These are phyloP conservation scores for Neosilurus mollespiculum DNA, from an alignment of 2,797 vertebrate species.

Conservation along the genomic window DNA sequence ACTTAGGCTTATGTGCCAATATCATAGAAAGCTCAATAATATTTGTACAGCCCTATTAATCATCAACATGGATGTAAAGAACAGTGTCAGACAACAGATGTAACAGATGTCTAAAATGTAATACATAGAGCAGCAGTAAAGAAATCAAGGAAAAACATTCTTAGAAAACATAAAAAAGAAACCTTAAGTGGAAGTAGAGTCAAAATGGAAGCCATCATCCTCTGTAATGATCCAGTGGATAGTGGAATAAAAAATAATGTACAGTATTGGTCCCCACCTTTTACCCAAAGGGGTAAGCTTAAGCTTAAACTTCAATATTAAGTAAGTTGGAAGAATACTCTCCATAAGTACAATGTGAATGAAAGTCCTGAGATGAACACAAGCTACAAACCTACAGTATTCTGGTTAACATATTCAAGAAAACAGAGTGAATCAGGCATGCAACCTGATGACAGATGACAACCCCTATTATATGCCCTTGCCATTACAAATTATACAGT, in stretches of 20 bases:
- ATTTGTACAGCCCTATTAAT: too few species aligned
- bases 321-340: not conserved
- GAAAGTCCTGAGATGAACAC: not conserved
- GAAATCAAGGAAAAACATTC: not conserved
- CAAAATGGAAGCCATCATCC: not conserved
- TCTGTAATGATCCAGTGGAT: not conserved
- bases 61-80: not conserved
- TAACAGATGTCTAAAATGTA: not conserved
- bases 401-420: not conserved
- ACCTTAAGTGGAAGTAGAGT: not conserved
- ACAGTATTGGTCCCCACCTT: not conserved
- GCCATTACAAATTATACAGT: constrained; percentile 14
- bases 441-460: not conserved
- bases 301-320: not conserved
- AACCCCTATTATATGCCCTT: not conserved
- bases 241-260: not conserved
- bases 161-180: not conserved
- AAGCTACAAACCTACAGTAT: not conserved
- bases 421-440: not conserved
- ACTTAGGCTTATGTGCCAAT: not conserved
- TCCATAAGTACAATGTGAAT: too few species aligned
- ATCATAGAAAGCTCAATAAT: not conserved
- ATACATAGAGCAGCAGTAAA: not conserved
- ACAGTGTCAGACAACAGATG: not conserved
- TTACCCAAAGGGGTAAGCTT: too few species aligned